Evolutionary conservation across 2,113 vertebrate genomes (phyloP).

Genomic region (Vombatus ursinus): DNA sequence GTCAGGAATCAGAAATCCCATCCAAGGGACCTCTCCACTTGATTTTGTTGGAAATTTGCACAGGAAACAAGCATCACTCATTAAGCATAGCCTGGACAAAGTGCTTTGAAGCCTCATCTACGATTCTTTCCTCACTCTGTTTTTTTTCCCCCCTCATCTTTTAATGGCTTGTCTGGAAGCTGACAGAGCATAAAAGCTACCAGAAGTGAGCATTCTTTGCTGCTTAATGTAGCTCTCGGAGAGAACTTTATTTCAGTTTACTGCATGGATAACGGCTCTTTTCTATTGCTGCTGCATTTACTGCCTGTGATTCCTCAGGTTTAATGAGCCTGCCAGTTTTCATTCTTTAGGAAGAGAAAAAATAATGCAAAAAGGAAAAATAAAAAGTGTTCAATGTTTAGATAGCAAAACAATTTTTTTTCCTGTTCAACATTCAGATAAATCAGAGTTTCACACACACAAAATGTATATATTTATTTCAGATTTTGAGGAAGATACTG

Average conservation of each 20-base stretch:
- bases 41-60: slow-evolving; percentile 9
- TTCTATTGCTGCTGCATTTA: slow-evolving; percentile 39
- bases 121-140: background rate
- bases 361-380: slow-evolving; percentile 15
- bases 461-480: background rate
- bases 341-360: slow-evolving; percentile 23
- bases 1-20: background rate
- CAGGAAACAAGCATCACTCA: slow-evolving; percentile 22
- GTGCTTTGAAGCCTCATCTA: slow-evolving; percentile 21
- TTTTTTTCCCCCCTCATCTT: background rate
- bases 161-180: slow-evolving; percentile 41
- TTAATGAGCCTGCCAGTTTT: slow-evolving; percentile 61
- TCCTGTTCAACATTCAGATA: background rate
- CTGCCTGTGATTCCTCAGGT: slow-evolving; percentile 41
- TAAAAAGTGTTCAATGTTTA: background rate
- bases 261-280: slow-evolving; percentile 36
- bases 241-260: slow-evolving; percentile 14
- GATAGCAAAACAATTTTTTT: slow-evolving; percentile 14
- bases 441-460: background rate
- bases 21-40: background rate
- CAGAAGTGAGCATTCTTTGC: slow-evolving; percentile 15
- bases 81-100: slow-evolving; percentile 37
- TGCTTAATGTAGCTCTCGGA: slow-evolving; percentile 45
- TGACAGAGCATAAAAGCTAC: slow-evolving; percentile 17
- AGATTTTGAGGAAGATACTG: slow-evolving; percentile 25